Evolutionary conservation across 2,113 vertebrate genomes (phyloP).

Genomic region (Ophiodon elongatus): DNA sequence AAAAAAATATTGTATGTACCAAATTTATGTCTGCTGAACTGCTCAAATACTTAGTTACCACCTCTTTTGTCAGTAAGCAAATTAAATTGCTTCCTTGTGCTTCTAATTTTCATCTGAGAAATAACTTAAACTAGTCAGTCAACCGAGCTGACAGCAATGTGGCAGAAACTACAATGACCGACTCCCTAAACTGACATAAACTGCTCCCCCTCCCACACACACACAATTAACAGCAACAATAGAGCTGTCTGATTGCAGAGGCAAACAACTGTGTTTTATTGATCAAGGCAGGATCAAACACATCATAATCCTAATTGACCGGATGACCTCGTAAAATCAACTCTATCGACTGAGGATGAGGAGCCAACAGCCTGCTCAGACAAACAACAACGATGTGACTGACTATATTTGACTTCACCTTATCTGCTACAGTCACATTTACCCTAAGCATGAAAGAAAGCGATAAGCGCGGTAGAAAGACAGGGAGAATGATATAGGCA

Average conservation of each 20-base stretch:
- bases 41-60: background rate
- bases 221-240: constrained; percentile 66
- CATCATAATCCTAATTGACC: constrained; percentile 69
- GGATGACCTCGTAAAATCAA: constrained; percentile 57
- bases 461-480: background rate
- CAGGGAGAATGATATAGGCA: constrained; percentile 1
- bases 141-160: constrained; percentile 17
- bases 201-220: constrained; percentile 21
- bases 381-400: background rate
- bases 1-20: background rate
- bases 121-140: constrained; percentile 12
- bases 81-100: constrained; percentile 11
- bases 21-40: background rate
- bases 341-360: constrained; percentile 50
- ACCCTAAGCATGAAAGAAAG: constrained; percentile 1
- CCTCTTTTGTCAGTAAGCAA: background rate
- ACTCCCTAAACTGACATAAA: constrained; percentile 33
- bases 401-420: constrained; percentile 20
- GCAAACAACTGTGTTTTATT: constrained; percentile 53
- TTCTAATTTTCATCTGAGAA: constrained; percentile 30
- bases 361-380: constrained; percentile 16
- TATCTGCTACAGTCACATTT: constrained; percentile 42
- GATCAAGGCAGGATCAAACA: constrained; percentile 62
- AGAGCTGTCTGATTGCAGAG: constrained; percentile 45
- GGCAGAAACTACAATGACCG: constrained; percentile 33